phyloP scores from a whole-genome alignment of 1,140 invertebrate species.

The Chlorops oryzae region DNA sequence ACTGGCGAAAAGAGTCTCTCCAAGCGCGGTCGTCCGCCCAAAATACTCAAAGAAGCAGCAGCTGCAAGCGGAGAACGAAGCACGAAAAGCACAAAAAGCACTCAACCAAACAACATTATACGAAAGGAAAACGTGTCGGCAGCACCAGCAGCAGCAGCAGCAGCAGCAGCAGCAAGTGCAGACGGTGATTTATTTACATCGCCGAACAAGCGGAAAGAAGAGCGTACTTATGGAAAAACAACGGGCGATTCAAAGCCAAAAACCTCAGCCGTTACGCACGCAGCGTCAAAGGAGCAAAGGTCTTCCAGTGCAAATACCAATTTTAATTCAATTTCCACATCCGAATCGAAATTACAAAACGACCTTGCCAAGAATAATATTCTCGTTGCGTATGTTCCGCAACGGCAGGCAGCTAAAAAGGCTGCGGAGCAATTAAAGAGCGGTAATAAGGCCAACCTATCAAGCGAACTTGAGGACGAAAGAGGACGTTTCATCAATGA shows the following conservation, averaged over 20 bases:
- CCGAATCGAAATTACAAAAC: too few species aligned
- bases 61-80: background rate
- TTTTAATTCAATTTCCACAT: background rate
- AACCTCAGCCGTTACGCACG: background rate
- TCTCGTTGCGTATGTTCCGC: slow-evolving; percentile 73
- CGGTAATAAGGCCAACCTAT: slow-evolving; percentile 58
- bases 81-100: background rate
- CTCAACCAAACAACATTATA: background rate
- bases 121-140: slow-evolving; percentile 2
- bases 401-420: slow-evolving; percentile 84
- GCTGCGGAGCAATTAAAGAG: slow-evolving; percentile 84
- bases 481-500: slow-evolving; percentile 10
- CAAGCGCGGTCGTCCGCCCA: slow-evolving; percentile 36
- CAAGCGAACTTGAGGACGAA: slow-evolving; percentile 9
- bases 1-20: slow-evolving; percentile 2
- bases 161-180: background rate
- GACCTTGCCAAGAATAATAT: slow-evolving; percentile 62
- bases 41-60: slow-evolving; percentile 14
- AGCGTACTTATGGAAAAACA: too few species aligned
- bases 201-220: too few species aligned
- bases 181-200: too few species aligned
- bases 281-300: background rate
- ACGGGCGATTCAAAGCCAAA: too few species aligned
- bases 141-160: slow-evolving; percentile 11
- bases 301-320: background rate